Conservation (phyloP, 2,888 invertebrate genomes). For the Sphecodes monilicornis region DNA sequence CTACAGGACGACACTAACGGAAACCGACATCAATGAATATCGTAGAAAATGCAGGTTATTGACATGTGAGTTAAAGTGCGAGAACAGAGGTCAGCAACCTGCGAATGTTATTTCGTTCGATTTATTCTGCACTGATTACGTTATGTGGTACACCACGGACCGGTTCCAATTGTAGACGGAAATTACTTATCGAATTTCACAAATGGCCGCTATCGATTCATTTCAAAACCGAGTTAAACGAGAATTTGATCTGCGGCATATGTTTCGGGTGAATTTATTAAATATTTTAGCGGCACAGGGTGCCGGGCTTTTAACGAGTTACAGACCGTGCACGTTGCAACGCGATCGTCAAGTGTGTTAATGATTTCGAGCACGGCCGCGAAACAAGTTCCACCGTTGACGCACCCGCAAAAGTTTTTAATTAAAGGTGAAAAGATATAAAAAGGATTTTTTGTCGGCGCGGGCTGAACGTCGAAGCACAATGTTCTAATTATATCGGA, state of each 20-base stretch:
- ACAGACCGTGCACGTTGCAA: neutral
- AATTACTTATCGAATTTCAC: neutral
- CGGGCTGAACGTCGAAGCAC: neutral
- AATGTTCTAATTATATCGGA: slow-evolving; percentile 38
- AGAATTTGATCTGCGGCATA: slow-evolving; percentile 2
- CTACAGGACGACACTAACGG: no score
- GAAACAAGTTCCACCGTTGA: neutral
- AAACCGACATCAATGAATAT: no score
- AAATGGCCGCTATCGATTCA: neutral
- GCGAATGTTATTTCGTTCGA: no score
- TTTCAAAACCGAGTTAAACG: neutral
- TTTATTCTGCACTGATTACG: no score
- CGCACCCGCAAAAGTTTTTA: neutral
- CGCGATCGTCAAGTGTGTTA: neutral
- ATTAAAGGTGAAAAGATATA: neutral
- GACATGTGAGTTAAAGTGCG: no score
- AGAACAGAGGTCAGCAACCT: no score
- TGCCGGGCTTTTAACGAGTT: neutral
- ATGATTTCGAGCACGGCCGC: neutral
- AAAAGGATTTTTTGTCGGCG: neutral
- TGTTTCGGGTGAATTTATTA: neutral
- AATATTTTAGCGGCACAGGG: neutral
- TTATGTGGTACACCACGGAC: no score
- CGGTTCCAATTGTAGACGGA: no score
- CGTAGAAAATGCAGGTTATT: no score